Percentiles rank a stretch among this genome's conserved stretches.
Conservation (phyloP, 2,888 invertebrate genomes). For the Aphodius sticticus region DNA sequence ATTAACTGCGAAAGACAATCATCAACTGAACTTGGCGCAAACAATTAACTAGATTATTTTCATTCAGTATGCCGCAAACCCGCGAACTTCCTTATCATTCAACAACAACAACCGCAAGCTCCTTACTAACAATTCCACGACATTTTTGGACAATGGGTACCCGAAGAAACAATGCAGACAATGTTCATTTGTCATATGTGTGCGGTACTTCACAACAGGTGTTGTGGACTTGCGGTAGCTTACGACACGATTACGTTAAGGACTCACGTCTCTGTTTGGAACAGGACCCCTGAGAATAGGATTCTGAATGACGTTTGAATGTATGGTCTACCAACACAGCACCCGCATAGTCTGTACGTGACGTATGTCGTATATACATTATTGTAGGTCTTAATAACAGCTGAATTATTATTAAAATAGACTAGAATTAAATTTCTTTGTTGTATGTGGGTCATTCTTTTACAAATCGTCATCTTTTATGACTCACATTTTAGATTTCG, state of each 20-base stretch:
- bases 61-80: background rate
- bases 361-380: too few species aligned
- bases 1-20: background rate
- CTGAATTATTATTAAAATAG: too few species aligned
- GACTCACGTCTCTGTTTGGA: background rate
- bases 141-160: background rate
- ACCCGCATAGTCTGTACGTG: background rate
- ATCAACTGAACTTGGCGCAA: background rate
- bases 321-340: background rate
- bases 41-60: background rate
- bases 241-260: background rate
- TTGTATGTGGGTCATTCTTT: too few species aligned
- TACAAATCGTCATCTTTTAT: too few species aligned
- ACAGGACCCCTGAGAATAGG: background rate
- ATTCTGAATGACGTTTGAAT: background rate
- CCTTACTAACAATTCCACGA: background rate
- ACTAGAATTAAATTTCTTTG: too few species aligned
- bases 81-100: background rate
- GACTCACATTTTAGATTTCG: too few species aligned
- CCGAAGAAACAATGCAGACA: background rate
- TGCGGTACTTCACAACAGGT: background rate
- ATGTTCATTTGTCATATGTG: background rate
- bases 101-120: background rate
- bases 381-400: too few species aligned
- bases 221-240: background rate